Evolutionary conservation across 2,113 vertebrate genomes (phyloP), one percentile per base, ranked within the genome.

Genomic region (Acinonyx jubatus): DNA sequence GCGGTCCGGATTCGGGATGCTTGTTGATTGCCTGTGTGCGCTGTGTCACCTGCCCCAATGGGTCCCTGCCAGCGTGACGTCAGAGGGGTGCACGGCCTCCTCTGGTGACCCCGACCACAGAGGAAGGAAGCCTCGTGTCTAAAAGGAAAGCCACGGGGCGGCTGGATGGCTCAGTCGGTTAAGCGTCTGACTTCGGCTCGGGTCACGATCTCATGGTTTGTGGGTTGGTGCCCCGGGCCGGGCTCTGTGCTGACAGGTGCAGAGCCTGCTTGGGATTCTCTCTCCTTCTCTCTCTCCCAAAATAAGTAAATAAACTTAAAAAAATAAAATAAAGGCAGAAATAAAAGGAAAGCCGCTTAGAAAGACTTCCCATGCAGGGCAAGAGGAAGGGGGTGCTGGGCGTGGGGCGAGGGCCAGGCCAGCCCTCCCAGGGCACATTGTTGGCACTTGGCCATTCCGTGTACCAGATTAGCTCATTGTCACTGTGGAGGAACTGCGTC

Each of bases 361-460:
- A 79, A 65, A 16, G 65, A 79, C 45, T 29, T 11, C 2, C 3
- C 1, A 12, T 3, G 29, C 7, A 10, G 3, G 38, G 57, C 66
- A 38, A 23, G 88, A 7, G 73, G n/a, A 2, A 11, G 10, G n/a
- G 10, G 14, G 19, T 15, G 45, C 15, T 6, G 11, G 48, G 29
- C 6, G 73, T 0, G 41, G 21, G n/a, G 25, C 5, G 5, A 8
- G 45, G 21, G 38, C 23, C 2, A 1, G n/a, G 25, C 50, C 63
- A 11, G 18, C 10, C 15, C 73, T 23, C 63, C 1, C 6, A 1
- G 1, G 38, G 45, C 33, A 6, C 19, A 1, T 25, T 2, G 8
- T 1, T 0, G 2, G 69, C 1, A 10, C 74, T 83, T 7, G 4
- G 61, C 86, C 18, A 0, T 25, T 33, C 16, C 18, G 6, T 27